Evolutionary conservation across 2,797 vertebrate genomes (phyloP).

Genomic region (Spinus olivaceus): DNA sequence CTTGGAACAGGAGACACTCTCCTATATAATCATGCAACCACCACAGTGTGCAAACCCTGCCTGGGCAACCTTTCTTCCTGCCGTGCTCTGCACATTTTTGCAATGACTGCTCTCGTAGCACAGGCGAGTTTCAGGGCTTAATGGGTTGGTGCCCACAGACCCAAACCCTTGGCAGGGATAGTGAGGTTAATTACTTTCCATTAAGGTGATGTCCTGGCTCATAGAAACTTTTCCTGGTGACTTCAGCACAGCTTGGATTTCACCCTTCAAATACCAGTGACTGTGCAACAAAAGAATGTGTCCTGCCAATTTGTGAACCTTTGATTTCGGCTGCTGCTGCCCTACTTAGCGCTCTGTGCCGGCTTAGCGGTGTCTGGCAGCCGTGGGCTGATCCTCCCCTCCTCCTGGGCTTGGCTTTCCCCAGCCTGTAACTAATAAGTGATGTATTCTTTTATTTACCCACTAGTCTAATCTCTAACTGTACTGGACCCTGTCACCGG

Average conservation of each 20-base stretch:
- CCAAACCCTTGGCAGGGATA: slow-evolving; percentile 11
- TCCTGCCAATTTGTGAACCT: slow-evolving; percentile 31
- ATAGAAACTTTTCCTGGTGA: slow-evolving; percentile 12
- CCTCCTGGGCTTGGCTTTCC: neutral
- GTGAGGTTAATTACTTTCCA: slow-evolving; percentile 47
- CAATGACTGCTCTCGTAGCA: neutral
- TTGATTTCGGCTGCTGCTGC: slow-evolving; percentile 16
- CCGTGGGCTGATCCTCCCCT: neutral
- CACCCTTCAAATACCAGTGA: neutral
- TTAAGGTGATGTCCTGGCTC: slow-evolving; percentile 43
- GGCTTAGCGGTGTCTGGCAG: neutral
- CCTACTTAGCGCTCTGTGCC: neutral
- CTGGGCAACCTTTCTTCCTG: neutral
- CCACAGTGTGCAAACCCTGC: neutral
- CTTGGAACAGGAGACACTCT: neutral
- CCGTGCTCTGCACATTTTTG: neutral
- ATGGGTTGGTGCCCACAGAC: neutral
- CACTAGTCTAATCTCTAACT: neutral
- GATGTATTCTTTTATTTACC: slow-evolving; percentile 42
- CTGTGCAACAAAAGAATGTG: slow-evolving; percentile 10
- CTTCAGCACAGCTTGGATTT: slow-evolving; percentile 25
- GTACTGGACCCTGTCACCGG: neutral
- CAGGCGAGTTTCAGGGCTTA: neutral
- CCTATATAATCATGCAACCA: neutral
- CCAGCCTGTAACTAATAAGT: neutral